Evolutionary conservation across 1,140 invertebrate genomes (phyloP), one percentile per base, ranked within the genome.

Genomic region (Meloidogyne hapla): DNA sequence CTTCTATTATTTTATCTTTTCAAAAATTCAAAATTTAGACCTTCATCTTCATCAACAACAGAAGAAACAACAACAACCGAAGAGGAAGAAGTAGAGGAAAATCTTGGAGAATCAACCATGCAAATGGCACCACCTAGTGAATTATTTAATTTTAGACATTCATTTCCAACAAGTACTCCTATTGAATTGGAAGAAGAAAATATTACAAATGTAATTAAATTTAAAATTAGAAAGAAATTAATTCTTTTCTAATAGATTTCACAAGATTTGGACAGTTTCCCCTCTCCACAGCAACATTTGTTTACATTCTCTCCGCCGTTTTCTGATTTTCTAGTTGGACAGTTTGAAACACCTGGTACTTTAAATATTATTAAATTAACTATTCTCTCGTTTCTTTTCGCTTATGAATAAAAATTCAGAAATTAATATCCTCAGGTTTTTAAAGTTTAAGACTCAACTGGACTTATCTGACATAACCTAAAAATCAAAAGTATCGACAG

Each of bases 291-390:
- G 18, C 28, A 61, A 23, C 40, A 73, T 63, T 64, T 73, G 38
- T 73, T 73, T 38, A 73, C 71, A 1, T 73, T 73, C 26, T 64
- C 71, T 1, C 13, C 56, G 1, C 71, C 71, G 2, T 61, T 63
- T 21, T 56, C 71, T 21, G 67, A 76, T 23, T 76, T 76, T 76
- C 21, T 76, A 1, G 67, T 76, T 65, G 75, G 75, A 1, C 75
- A 76, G 61, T 76, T 73, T 63, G 75, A 76, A 40, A 76, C 67
- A 2, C 40, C 64, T 12, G 13, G 40, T 33, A 33, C 33, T 33
- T 33, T 6, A 33, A 33, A 33, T 33, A n/a, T n/a, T n/a, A n/a
- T n/a, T n/a, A n/a, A n/a, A n/a, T n/a, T n/a, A n/a, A n/a, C n/a
- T n/a, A n/a, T n/a, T n/a, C n/a, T n/a, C n/a, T n/a, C n/a, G n/a